These are phyloP conservation scores for Nerophis lumbriciformis DNA, from an alignment of 2,113 vertebrate genomes.

Conservation along the genomic window DNA sequence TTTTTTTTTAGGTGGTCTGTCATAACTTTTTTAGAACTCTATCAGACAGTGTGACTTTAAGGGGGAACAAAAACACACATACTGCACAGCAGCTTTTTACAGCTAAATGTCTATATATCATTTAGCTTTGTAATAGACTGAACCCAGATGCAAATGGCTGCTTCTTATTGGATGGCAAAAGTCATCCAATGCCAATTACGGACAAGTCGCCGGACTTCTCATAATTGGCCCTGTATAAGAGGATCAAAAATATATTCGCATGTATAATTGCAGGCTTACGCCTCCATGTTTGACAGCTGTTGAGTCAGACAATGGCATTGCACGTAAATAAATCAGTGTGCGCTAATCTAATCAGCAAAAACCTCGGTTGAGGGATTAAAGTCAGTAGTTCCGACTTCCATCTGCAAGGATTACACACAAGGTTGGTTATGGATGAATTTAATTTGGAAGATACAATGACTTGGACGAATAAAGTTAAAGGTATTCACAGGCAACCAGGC, in stretches of 20 bases:
- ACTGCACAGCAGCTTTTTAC: too few relatives aligned
- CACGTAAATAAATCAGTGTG: conserved; percentile 54
- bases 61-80: too few relatives aligned
- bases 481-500: conserved; percentile 27
- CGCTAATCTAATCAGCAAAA: conserved; percentile 60
- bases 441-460: conserved; percentile 38
- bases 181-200: conserved; percentile 16
- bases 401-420: conserved; percentile 59
- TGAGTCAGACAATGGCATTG: conserved; percentile 53
- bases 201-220: conserved; percentile 11
- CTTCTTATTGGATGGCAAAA: conserved; percentile 35
- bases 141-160: conserved; percentile 41
- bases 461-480: conserved; percentile 38
- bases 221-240: conserved; percentile 48
- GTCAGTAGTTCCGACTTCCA: conserved; percentile 55
- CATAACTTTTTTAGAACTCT: too few relatives aligned
- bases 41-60: too few relatives aligned
- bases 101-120: too few relatives aligned
- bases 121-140: background rate
- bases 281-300: conserved; percentile 63
- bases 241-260: conserved; percentile 63
- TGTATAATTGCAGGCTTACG: conserved; percentile 56
- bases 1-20: too few relatives aligned
- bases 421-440: conserved; percentile 62
- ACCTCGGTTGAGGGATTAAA: conserved; percentile 43